phyloP scores from a whole-genome alignment of 2,113 vertebrate genomes.

The Marmota monax region DNA sequence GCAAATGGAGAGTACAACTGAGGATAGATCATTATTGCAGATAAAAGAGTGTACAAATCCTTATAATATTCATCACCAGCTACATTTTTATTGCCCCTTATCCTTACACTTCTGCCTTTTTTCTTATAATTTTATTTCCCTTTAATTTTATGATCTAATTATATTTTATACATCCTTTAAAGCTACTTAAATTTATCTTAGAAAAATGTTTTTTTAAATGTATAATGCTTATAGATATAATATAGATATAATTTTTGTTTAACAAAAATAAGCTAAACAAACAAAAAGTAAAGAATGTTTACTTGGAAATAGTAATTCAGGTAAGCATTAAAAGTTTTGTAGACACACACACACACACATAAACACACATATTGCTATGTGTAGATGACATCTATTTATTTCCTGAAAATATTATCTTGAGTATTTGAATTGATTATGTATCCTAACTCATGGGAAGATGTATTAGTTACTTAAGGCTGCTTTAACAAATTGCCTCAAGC shows the following conservation, averaged over 20 bases:
- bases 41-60: not conserved
- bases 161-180: not conserved
- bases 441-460: not conserved
- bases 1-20: not conserved
- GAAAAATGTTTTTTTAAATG: not conserved
- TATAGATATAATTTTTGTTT: not conserved
- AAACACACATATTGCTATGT: not conserved
- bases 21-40: not conserved
- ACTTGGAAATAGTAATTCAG: not conserved
- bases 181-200: conserved; percentile 4
- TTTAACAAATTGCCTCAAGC: not conserved
- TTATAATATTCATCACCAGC: not conserved
- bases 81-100: not conserved
- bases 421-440: not conserved
- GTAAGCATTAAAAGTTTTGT: not conserved
- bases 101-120: not conserved
- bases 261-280: not conserved
- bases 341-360: not conserved
- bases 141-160: not conserved
- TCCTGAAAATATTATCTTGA: not conserved
- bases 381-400: not conserved
- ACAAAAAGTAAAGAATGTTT: not conserved
- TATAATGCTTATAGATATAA: not conserved
- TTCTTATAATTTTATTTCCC: not conserved
- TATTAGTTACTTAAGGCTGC: not conserved